phyloP scores from a whole-genome alignment of 1,140 invertebrate species.

The Marisa cornuarietis region DNA sequence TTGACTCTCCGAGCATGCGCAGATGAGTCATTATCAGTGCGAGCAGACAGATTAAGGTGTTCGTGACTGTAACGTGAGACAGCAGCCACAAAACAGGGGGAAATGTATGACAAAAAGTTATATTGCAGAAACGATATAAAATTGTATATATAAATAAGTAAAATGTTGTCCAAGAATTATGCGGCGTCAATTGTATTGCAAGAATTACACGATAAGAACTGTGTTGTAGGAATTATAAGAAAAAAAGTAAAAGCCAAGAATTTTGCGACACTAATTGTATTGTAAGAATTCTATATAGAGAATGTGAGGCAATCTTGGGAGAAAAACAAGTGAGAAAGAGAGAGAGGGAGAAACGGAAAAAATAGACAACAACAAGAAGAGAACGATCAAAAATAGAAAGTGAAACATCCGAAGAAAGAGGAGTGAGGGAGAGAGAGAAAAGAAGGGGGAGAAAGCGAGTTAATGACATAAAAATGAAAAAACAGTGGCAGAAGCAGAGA shows the following conservation, averaged over 20 bases:
- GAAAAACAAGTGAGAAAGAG: background rate
- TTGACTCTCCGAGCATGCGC: too few species aligned
- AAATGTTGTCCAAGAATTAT: too few species aligned
- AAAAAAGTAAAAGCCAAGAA: background rate
- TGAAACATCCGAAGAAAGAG: background rate
- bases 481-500: too few species aligned
- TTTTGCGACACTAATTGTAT: background rate
- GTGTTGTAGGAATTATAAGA: background rate
- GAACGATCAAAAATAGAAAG: background rate
- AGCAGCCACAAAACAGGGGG: too few species aligned
- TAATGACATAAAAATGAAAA: too few species aligned
- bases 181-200: background rate
- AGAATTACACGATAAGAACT: too few species aligned
- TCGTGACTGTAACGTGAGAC: too few species aligned
- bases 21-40: too few species aligned
- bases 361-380: background rate
- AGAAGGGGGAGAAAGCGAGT: background rate
- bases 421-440: background rate
- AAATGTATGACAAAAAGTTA: background rate
- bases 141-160: too few species aligned
- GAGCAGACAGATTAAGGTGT: too few species aligned
- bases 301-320: background rate
- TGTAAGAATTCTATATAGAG: background rate
- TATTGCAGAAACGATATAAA: background rate
- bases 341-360: background rate